phyloP scores from a whole-genome alignment of 1,140 invertebrate genomes.

The Sitodiplosis mosellana region DNA sequence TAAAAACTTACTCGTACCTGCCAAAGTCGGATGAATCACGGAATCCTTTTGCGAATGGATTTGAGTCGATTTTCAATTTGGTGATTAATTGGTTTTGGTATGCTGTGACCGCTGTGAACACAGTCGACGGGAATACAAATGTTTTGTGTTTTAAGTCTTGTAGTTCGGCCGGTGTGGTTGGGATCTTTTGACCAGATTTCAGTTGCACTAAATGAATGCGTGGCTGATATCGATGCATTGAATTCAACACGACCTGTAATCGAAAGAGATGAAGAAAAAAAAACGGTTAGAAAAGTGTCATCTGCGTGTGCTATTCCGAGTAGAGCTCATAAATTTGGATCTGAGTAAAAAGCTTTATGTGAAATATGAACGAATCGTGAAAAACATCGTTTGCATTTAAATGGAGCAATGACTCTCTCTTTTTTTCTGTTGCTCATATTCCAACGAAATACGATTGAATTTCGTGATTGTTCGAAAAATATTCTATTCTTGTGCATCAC shows the following conservation, averaged over 20 bases:
- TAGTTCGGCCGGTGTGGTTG: constrained; percentile 63
- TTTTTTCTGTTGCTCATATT: no score
- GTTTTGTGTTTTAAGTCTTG: constrained; percentile 73
- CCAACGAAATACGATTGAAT: no score
- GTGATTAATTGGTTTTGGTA: constrained; percentile 97
- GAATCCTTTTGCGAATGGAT: constrained; percentile 90
- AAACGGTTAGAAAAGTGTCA: neutral
- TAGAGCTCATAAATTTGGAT: no score
- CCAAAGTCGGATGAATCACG: constrained; percentile 56
- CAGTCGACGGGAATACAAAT: constrained; percentile 90
- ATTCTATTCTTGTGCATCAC: no score
- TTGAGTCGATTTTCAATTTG: constrained; percentile 89
- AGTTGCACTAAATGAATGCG: constrained; percentile 75
- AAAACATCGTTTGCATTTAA: no score
- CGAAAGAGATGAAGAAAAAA: neutral
- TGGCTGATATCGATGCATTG: constrained; percentile 98
- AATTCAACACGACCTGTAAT: constrained; percentile 83
- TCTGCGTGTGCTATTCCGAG: neutral
- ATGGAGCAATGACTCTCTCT: no score
- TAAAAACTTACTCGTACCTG: neutral
- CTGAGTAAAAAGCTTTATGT: no score
- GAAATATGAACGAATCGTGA: no score
- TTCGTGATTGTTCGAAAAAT: no score
- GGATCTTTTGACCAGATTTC: constrained; percentile 44
- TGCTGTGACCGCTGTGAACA: constrained; percentile 95